Percentiles rank a stretch among this genome's conserved stretches.
phyloP scores from a whole-genome alignment of 2,113 vertebrate species.

The Cavia porcellus region DNA sequence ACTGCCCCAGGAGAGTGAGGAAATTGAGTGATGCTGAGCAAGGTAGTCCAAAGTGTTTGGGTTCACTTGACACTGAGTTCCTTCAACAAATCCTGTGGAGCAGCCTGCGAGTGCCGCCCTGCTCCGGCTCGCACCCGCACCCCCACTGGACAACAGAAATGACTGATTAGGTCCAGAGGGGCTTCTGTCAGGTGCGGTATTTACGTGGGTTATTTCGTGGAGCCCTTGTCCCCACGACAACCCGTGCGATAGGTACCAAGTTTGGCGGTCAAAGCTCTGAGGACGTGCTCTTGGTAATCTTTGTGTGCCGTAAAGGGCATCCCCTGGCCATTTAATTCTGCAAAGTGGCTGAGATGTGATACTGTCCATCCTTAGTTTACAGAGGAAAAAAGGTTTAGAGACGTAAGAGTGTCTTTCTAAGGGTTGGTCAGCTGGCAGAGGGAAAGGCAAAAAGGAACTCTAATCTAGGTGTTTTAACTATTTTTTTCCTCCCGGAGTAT shows the following conservation, averaged over 20 bases:
- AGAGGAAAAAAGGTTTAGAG: background rate
- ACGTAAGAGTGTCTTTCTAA: background rate
- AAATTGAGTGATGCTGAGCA: too few species aligned
- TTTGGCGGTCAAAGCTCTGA: background rate
- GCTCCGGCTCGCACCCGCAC: background rate
- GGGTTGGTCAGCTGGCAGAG: background rate
- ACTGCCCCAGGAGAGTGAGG: background rate
- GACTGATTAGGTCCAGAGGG: background rate
- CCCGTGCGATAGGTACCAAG: background rate
- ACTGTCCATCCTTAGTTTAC: background rate
- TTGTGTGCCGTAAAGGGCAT: background rate
- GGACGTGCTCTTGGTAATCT: background rate
- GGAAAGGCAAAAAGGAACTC: background rate
- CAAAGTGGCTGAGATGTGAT: background rate
- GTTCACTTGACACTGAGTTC: too few species aligned
- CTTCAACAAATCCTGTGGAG: background rate
- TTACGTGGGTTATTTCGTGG: background rate
- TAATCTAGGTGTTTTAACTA: background rate
- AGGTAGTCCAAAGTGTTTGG: accelerated
- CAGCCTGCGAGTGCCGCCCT: background rate
- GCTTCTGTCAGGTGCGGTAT: background rate
- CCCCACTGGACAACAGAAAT: background rate
- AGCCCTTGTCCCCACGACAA: accelerated
- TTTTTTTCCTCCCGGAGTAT: background rate
- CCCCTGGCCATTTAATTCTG: background rate